These are phyloP conservation scores for Oscheius sp. DNA, from an alignment of 2,888 invertebrate genomes.

Conservation along the genomic window DNA sequence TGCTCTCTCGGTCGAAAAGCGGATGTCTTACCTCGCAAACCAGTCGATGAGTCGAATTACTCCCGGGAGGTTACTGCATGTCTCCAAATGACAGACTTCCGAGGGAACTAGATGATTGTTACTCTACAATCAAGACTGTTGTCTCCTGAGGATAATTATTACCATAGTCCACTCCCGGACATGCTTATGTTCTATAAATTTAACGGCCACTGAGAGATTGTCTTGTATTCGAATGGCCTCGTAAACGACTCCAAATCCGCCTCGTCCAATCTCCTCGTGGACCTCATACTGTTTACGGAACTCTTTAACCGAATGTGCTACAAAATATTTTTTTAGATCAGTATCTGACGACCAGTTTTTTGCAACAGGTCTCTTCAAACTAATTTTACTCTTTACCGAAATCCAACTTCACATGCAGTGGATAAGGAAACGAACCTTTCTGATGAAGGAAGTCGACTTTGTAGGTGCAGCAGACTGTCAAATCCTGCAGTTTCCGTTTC, in stretches of 20 bases:
- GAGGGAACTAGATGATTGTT: conserved; percentile 67
- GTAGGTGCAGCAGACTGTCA: conserved; percentile 69
- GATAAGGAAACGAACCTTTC: conserved; percentile 50
- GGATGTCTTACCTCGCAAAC: conserved; percentile 63
- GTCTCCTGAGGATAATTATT: not conserved
- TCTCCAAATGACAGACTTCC: conserved; percentile 68
- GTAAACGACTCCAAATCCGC: conserved; percentile 71
- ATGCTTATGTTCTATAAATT: conserved; percentile 69
- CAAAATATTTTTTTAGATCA: conserved; percentile 34
- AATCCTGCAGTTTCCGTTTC: conserved; percentile 67
- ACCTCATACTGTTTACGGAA: conserved; percentile 63
- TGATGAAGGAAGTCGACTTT: conserved; percentile 68
- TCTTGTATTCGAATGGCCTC: conserved; percentile 62
- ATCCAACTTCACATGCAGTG: not conserved
- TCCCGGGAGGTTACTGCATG: conserved; percentile 65
- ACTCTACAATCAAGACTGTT: conserved; percentile 48
- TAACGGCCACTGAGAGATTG: conserved; percentile 68
- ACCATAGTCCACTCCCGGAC: conserved; percentile 68
- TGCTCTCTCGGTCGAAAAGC: not conserved
- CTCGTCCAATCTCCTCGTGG: conserved; percentile 67
- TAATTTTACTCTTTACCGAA: not conserved
- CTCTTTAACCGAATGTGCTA: conserved; percentile 63
- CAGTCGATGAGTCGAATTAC: conserved; percentile 68
- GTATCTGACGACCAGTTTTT: not conserved
- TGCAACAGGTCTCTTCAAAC: not conserved